phyloP scores from a whole-genome alignment of 2,888 invertebrate genomes.

The Ephialtes manifestator region DNA sequence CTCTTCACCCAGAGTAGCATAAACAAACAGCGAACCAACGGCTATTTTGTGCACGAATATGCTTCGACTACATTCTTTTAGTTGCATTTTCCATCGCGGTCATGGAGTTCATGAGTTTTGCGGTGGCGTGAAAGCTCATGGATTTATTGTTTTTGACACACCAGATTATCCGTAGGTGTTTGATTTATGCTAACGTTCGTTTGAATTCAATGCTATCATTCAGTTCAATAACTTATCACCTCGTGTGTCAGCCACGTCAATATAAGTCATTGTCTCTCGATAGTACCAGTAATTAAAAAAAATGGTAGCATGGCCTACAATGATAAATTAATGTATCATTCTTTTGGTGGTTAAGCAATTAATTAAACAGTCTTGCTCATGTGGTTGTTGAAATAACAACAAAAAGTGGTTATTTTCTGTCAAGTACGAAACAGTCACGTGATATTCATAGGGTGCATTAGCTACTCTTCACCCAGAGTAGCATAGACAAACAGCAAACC shows the following conservation, averaged over 20 bases:
- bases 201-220: neutral
- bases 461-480: conserved; percentile 32
- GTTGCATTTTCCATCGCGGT: conserved; percentile 18
- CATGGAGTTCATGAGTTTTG: neutral
- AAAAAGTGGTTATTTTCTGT: neutral
- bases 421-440: no score
- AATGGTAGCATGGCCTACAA: no score
- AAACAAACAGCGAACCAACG: conserved; percentile 55
- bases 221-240: neutral
- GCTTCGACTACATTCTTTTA: neutral
- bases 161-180: neutral
- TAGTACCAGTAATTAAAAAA: no score
- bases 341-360: no score
- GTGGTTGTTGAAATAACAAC: no score
- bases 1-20: conserved; percentile 45
- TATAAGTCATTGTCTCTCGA: no score
- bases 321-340: neutral
- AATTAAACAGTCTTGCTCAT: no score
- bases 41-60: conserved; percentile 45
- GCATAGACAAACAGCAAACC: conserved; percentile 58
- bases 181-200: neutral
- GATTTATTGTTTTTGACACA: neutral
- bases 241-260: no score
- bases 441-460: no score
- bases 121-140: neutral